Conservation (phyloP, 1,140 invertebrate genomes). For the Diachasma alloeum region DNA sequence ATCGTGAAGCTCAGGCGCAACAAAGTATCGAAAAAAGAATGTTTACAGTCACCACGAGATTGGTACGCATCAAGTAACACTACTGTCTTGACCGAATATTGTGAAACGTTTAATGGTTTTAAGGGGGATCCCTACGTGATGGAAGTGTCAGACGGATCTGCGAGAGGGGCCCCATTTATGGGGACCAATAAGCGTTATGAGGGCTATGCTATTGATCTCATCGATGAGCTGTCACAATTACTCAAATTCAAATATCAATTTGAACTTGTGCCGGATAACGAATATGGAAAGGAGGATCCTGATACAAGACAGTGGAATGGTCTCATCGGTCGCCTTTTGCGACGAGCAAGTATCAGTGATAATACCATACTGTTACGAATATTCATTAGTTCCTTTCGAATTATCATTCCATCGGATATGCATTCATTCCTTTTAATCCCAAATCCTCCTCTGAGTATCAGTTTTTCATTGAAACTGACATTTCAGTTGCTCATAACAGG, state of each 20-base stretch:
- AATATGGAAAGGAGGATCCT: slow-evolving; percentile 78
- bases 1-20: slow-evolving; percentile 4
- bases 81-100: no score
- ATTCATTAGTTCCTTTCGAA: no score
- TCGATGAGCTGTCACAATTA: slow-evolving; percentile 76
- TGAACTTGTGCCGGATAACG: slow-evolving; percentile 73
- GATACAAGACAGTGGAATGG: slow-evolving; percentile 85
- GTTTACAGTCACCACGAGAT: slow-evolving; percentile 29
- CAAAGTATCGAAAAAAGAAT: slow-evolving; percentile 20
- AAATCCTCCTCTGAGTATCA: no score
- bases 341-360: slow-evolving; percentile 70
- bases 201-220: slow-evolving; percentile 84
- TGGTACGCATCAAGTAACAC: slow-evolving; percentile 5
- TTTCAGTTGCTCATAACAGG: no score
- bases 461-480: no score
- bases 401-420: no score
- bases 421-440: no score
- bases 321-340: slow-evolving; percentile 81
- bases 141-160: slow-evolving; percentile 63
- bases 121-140: slow-evolving; percentile 75
- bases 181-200: slow-evolving; percentile 72
- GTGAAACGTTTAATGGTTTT: not conserved
- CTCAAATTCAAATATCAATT: slow-evolving; percentile 82
- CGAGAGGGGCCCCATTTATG: slow-evolving; percentile 54
- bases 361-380: not conserved